Base-by-base conservation (phyloP, 2,888 invertebrate genomes). In the Hypomecis atomaria region DNA sequence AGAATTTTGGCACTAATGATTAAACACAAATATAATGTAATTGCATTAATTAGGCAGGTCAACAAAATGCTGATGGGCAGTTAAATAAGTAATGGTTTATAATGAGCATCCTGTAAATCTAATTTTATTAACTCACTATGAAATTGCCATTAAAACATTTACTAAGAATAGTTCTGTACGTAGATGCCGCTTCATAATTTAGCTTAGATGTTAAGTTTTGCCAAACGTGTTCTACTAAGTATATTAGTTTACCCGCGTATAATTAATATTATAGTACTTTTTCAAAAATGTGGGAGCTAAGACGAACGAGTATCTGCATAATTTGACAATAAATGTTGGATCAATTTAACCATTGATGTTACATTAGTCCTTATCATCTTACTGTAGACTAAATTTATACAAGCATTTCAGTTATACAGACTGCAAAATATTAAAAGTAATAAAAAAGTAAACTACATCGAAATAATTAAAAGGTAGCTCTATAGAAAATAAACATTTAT, bases 91-190 rank as follows among this genome's bases (percentile, higher is more conserved):
- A 71, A 75, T 64, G 55, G 63, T 70, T 82, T 88, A 90, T 88
- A 90, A 91, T 90, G 90, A 91, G 90, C 86, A 90, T 88, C 86
- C 88, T 88, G 89, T 88, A 81, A 81, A 77, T 79, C 76, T 79
- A 73, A 78, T 74, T 65, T 9, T 66, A 72, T 77, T 70, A 74
- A 71, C 68, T 77, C 74, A 71, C 76, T 77, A 79, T 74, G 63
- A 65, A 60, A 66, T 68, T 52, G 70, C 70, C 70, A 75, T 74
- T 62, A 66, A 70, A 67, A 69, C 74, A 74, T 72, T 66, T 62
- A 67, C 53, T 54, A 68, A 59, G 58, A 60, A 47, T 48, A 45
- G 48, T 61, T 65, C 64, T 62, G 59, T 62, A 56, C 42, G 59
- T 48, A 44, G 54, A 60, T 59, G 66, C 67, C 60, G 64, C 57